Evolutionary conservation across 2,888 invertebrate species (phyloP).

Genomic region (Tholera decimalis): DNA sequence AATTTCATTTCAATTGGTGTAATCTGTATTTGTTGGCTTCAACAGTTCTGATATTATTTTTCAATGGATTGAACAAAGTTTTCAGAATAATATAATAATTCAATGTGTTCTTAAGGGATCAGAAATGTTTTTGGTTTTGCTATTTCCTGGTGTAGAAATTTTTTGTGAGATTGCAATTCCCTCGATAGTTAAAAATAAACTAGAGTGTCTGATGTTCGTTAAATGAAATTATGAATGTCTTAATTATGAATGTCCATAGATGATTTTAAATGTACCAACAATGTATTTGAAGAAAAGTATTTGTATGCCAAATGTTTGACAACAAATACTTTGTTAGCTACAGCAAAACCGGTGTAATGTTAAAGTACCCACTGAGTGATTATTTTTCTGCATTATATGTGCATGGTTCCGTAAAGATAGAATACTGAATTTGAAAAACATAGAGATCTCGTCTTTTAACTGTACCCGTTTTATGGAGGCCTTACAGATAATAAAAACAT

Average conservation of each 20-base stretch:
- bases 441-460: background rate
- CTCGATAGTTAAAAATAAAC: conserved; percentile 1
- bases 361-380: too few species aligned
- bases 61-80: background rate
- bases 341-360: too few species aligned
- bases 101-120: background rate
- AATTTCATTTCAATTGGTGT: conserved; percentile 1
- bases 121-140: background rate
- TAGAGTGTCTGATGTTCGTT: conserved; percentile 27
- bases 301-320: background rate
- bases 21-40: background rate
- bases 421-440: background rate
- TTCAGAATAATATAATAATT: background rate
- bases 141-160: background rate
- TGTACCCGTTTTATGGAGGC: too few species aligned
- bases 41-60: conserved; percentile 11
- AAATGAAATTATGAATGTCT: conserved; percentile 36
- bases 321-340: background rate
- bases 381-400: too few species aligned
- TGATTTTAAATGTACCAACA: too few species aligned
- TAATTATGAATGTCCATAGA: too few species aligned
- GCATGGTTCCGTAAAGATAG: background rate
- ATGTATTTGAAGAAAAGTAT: too few species aligned
- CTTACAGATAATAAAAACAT: too few species aligned
- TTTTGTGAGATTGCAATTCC: conserved; percentile 3